phyloP scores from a whole-genome alignment of 2,797 vertebrate genomes.

The Miichthys miiuy region DNA sequence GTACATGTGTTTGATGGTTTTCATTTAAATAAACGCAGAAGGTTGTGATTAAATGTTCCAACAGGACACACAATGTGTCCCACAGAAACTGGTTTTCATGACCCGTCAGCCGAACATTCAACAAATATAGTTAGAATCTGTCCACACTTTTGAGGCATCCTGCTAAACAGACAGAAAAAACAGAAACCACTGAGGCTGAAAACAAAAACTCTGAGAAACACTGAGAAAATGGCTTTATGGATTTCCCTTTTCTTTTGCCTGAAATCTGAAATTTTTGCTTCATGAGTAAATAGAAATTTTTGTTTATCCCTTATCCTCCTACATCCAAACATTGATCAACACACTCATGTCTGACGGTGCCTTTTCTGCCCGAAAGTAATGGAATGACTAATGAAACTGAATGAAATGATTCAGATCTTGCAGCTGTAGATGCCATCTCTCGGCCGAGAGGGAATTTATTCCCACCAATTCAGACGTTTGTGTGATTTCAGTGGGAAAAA shows the following conservation, averaged over 20 bases:
- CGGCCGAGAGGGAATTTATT: constrained; percentile 25
- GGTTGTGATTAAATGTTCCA: no score
- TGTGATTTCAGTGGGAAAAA: constrained; percentile 4
- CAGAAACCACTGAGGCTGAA: background rate
- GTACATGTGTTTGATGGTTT: background rate
- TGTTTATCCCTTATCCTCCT: constrained; percentile 9
- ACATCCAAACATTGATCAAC: constrained; percentile 9
- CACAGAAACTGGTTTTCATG: background rate
- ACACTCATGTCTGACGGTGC: background rate
- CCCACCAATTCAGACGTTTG: constrained; percentile 32
- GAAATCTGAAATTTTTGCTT: constrained; percentile 18
- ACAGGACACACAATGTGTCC: background rate
- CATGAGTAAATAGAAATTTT: constrained; percentile 12
- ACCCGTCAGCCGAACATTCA: constrained; percentile 16
- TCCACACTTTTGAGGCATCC: background rate
- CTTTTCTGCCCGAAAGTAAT: constrained; percentile 18
- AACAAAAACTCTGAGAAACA: background rate
- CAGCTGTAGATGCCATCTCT: constrained; percentile 35
- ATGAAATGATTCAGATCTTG: constrained; percentile 32
- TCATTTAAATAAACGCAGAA: background rate
- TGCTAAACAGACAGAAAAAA: background rate
- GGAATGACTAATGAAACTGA: constrained; percentile 29
- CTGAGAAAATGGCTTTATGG: constrained; percentile 15
- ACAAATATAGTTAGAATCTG: constrained; percentile 10
- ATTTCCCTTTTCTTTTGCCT: background rate